Conservation (phyloP, 2,797 vertebrate species). For the Sciaenops ocellatus region DNA sequence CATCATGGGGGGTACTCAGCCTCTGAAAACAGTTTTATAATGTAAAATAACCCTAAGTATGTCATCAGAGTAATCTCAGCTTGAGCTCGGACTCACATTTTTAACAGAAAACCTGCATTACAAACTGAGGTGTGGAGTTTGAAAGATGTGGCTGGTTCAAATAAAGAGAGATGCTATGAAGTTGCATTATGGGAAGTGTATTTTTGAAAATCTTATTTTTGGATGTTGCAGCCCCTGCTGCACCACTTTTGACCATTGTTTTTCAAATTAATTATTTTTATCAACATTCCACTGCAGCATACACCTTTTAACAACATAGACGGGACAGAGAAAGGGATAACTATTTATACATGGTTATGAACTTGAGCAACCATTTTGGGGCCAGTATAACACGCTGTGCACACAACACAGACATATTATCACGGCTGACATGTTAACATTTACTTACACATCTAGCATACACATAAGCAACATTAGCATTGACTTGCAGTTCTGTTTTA, state of each 20-base stretch:
- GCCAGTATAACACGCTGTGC: too few relatives aligned
- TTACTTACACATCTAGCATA: too few relatives aligned
- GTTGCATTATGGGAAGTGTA: background rate
- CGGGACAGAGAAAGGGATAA: background rate
- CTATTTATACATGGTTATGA: too few relatives aligned
- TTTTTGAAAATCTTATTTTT: background rate
- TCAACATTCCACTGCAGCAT: background rate
- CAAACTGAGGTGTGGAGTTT: background rate
- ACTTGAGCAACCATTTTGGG: too few relatives aligned
- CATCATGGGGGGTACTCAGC: background rate
- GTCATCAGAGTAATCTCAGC: background rate
- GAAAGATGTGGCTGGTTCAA: background rate
- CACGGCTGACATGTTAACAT: too few relatives aligned
- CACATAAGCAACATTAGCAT: too few relatives aligned
- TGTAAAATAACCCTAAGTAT: background rate
- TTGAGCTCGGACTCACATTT: background rate
- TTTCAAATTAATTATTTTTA: background rate
- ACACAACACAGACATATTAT: too few relatives aligned
- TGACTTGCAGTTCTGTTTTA: too few relatives aligned
- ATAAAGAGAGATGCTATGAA: background rate
- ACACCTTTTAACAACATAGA: background rate
- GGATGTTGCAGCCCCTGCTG: background rate
- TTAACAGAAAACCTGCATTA: background rate
- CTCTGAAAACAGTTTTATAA: background rate
- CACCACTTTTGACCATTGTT: background rate